Evolutionary conservation across 2,888 invertebrate species (phyloP).

Genomic region (Drosophila macrothrix): DNA sequence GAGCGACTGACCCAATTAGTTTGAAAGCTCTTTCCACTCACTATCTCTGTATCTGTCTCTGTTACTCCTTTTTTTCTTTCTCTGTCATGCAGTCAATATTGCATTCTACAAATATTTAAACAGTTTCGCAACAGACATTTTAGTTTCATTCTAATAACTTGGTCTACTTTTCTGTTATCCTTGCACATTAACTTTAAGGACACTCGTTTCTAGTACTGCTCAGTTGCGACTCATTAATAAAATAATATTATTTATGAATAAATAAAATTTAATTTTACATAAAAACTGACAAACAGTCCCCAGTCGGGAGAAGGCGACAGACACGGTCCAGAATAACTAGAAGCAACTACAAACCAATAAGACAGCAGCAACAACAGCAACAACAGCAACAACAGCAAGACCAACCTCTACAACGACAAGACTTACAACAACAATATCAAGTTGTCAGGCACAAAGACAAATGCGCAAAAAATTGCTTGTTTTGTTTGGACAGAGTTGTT

Average conservation of each 20-base stretch:
- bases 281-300: slow-evolving; percentile 69
- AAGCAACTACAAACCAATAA: slow-evolving; percentile 24
- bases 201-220: slow-evolving; percentile 32
- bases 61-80: no score
- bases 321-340: slow-evolving; percentile 1
- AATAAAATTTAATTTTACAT: slow-evolving; percentile 76
- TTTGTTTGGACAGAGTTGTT: slow-evolving; percentile 32
- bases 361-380: slow-evolving; percentile 8
- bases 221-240: slow-evolving; percentile 59
- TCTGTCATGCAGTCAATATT: slow-evolving; percentile 46
- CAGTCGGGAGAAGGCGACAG: slow-evolving; percentile 23
- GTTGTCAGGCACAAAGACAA: slow-evolving; percentile 41
- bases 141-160: slow-evolving; percentile 7
- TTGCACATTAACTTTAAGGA: slow-evolving; percentile 16
- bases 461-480: slow-evolving; percentile 50
- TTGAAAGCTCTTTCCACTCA: slow-evolving; percentile 32
- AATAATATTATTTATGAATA: slow-evolving; percentile 68
- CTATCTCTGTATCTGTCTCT: background rate
- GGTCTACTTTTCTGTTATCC: slow-evolving; percentile 1
- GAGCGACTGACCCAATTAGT: slow-evolving; percentile 63
- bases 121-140: slow-evolving; percentile 6
- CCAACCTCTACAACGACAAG: background rate
- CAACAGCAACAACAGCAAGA: slow-evolving; percentile 1
- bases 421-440: slow-evolving; percentile 39
- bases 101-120: slow-evolving; percentile 35